These are phyloP conservation scores for Galeopterus variegatus DNA, from an alignment of 2,113 vertebrate genomes.

Conservation along the genomic window DNA sequence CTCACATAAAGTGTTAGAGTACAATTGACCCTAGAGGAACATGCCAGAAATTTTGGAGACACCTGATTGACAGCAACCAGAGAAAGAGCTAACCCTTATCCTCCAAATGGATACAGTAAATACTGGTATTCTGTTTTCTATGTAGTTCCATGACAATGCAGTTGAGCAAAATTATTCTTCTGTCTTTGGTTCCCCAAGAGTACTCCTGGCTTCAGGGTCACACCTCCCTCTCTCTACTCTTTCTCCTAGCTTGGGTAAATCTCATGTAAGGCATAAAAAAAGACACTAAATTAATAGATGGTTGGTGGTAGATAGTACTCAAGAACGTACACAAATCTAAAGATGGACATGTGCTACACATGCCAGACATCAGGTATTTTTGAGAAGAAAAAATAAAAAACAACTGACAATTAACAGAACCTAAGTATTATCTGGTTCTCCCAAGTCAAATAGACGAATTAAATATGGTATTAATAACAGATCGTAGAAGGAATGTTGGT, in stretches of 20 bases:
- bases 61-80: background rate
- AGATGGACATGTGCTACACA: background rate
- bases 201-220: background rate
- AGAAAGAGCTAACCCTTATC: background rate
- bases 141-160: background rate
- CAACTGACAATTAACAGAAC: background rate
- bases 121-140: background rate
- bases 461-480: background rate
- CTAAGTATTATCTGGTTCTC: background rate
- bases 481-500: background rate
- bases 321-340: background rate
- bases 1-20: background rate
- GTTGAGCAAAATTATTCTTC: background rate
- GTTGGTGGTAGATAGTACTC: background rate
- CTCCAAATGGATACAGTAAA: background rate
- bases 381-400: background rate
- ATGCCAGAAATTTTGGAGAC: background rate
- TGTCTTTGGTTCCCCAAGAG: background rate
- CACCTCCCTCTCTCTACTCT: background rate
- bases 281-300: background rate
- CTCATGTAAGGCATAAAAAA: background rate
- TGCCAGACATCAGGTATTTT: background rate
- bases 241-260: background rate
- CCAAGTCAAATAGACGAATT: background rate
- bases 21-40: too few species aligned